Base-by-base conservation (phyloP, 2,113 vertebrate genomes). In the Gobiocypris rarus region DNA sequence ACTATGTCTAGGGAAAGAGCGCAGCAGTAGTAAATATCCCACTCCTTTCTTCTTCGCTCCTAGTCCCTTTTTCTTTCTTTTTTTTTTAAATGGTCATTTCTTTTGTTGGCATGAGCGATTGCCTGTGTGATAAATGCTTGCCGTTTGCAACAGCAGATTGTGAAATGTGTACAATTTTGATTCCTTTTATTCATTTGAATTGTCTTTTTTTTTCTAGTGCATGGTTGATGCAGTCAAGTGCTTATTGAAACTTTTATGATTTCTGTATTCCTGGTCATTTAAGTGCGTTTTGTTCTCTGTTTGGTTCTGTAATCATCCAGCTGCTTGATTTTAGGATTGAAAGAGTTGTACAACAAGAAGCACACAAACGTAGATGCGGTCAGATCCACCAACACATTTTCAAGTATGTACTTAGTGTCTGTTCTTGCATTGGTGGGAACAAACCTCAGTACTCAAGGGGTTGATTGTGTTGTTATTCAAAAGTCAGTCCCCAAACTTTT, bases 1-100 rank as follows among this genome's bases (percentile, higher is more conserved):
- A 91, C 95, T 99, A 90, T 99, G 98, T 95, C 97, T 99, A 89
- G 97, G n/a, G 91, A 99, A 99, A 97, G 98, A 99, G 91, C 97
- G 97, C 93, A 96, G 98, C 94, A 96, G 94, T 96, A 97, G 98
- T 99, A 97, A 93, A 96, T 98, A 96, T 96, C 95, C 86, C 86
- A 81, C 94, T 95, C 95, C 92, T 92, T 92, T 91, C 92, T 92
- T 90, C n/a, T 69, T 94, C 91, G 89, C 89, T 59, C 75, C 65
- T 69, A 43, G 41, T 56, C 95, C 95, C 93, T 95, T 95, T 94
- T 92, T 87, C 50, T 91, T 82, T 88, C 83, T 87, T 87, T 41
- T n/a, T n/a, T n/a, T 63, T 41, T 94, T 92, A 90, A 31, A 91
- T 84, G 88, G 93, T 93, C 91, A 91, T 89, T 87, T 90, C 17